phyloP scores from a whole-genome alignment of 2,797 vertebrate genomes.

The Microctenopoma stevenorrisi region DNA sequence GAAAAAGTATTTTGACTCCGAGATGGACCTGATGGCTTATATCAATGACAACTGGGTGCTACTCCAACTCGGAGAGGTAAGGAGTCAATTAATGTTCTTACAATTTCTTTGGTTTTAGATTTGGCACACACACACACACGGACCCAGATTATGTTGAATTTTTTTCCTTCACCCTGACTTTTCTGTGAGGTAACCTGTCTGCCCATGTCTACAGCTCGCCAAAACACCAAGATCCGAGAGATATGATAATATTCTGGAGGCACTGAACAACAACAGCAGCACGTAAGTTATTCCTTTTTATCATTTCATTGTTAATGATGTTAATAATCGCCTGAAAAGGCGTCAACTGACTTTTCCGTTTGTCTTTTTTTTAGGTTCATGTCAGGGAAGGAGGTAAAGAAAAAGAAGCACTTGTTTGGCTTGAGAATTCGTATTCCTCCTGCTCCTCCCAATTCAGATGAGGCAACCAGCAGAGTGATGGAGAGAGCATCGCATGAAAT shows the following conservation, averaged over 20 bases:
- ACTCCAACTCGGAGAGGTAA: constrained; percentile 94
- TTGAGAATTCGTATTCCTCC: constrained; percentile 96
- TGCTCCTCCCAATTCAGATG: constrained; percentile 89
- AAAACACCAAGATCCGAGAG: constrained; percentile 91
- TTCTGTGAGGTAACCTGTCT: constrained; percentile 22
- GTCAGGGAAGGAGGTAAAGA: constrained; percentile 99
- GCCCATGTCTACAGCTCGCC: constrained; percentile 84
- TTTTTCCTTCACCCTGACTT: constrained; percentile 9
- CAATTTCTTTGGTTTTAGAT: neutral
- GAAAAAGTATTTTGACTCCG: constrained; percentile 99
- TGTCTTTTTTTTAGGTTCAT: constrained; percentile 88
- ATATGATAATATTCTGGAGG: constrained; percentile 92
- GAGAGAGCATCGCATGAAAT: constrained; percentile 94
- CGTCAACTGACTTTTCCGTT: neutral
- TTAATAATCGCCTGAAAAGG: neutral
- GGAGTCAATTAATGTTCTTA: neutral
- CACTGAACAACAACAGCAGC: constrained; percentile 94
- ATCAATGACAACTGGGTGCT: constrained; percentile 98
- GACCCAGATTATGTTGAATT: constrained; percentile 2
- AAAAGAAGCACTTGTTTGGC: constrained; percentile 98
- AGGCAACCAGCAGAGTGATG: constrained; percentile 87
- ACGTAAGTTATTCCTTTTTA: constrained; percentile 86
- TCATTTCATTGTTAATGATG: neutral
- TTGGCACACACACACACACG: neutral
- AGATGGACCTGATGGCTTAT: constrained; percentile 95